Conservation (phyloP, 2,113 vertebrate genomes). For the Hiodon alosoides region DNA sequence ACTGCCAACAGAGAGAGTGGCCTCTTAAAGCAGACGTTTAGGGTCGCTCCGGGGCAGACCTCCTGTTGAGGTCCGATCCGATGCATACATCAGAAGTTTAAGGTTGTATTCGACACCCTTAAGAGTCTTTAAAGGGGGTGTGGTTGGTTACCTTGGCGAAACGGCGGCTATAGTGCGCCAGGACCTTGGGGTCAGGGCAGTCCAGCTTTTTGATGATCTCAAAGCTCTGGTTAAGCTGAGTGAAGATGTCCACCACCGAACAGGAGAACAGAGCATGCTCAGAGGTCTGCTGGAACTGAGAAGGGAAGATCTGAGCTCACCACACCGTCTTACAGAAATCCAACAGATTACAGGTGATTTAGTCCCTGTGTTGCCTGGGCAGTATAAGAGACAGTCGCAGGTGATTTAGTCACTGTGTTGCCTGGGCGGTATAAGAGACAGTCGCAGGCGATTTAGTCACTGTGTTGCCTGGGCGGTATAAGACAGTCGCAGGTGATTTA, state of each 20-base stretch:
- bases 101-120: too few relatives aligned
- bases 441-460: too few relatives aligned
- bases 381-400: background rate
- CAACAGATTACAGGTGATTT: background rate
- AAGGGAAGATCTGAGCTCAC: background rate
- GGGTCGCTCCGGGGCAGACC: too few relatives aligned
- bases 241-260: slow-evolving; percentile 97
- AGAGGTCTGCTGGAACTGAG: slow-evolving; percentile 94
- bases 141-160: slow-evolving; percentile 81
- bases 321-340: background rate
- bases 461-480: too few relatives aligned
- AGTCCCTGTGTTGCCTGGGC: background rate
- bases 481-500: too few relatives aligned
- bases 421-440: background rate
- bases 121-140: background rate
- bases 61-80: background rate
- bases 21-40: background rate
- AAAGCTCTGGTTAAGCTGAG: slow-evolving; percentile 98
- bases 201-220: slow-evolving; percentile 98
- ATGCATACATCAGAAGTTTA: too few relatives aligned
- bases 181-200: slow-evolving; percentile 86
- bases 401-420: too few relatives aligned
- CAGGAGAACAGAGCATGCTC: slow-evolving; percentile 97
- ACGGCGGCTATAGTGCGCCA: slow-evolving; percentile 87
- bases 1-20: background rate